Conservation (phyloP, 2,113 vertebrate species). For the human region DNA sequence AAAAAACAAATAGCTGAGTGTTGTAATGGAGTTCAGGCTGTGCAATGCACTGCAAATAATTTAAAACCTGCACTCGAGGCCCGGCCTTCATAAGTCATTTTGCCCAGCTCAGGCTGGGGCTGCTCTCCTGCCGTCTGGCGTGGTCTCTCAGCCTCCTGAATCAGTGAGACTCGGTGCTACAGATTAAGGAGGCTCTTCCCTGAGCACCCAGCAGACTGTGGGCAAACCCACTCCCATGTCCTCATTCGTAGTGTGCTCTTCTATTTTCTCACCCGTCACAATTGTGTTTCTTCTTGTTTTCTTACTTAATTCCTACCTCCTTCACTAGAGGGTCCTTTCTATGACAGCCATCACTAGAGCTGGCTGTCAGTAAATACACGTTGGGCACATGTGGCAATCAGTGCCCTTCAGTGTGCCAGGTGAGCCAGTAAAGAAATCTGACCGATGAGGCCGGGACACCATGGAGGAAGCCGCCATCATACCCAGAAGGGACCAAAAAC, state of each 20-base stretch:
- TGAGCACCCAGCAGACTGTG: rapidly evolving
- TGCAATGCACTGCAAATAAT: not conserved
- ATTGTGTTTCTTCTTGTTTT: not conserved
- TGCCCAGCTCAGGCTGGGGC: no score
- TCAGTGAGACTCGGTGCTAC: not conserved
- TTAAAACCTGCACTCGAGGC: not conserved
- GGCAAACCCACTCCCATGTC: not conserved
- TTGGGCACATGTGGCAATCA: not conserved
- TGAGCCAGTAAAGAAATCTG: not conserved
- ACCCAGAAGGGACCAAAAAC: not conserved
- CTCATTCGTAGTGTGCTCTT: no score
- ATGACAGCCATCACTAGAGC: not conserved
- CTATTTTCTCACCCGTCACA: not conserved
- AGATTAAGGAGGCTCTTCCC: not conserved
- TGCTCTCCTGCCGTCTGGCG: not conserved
- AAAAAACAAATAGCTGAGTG: not conserved
- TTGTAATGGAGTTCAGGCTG: not conserved
- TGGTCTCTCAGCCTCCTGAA: not conserved
- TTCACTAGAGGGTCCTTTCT: not conserved
- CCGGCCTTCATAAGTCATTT: not conserved
- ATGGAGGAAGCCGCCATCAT: not conserved
- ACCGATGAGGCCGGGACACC: no score
- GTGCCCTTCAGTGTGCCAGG: not conserved
- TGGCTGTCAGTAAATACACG: not conserved
- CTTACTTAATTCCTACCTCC: not conserved